Base-by-base conservation (phyloP, 1,140 invertebrate species). In the Gonatopus flavifemur region DNA sequence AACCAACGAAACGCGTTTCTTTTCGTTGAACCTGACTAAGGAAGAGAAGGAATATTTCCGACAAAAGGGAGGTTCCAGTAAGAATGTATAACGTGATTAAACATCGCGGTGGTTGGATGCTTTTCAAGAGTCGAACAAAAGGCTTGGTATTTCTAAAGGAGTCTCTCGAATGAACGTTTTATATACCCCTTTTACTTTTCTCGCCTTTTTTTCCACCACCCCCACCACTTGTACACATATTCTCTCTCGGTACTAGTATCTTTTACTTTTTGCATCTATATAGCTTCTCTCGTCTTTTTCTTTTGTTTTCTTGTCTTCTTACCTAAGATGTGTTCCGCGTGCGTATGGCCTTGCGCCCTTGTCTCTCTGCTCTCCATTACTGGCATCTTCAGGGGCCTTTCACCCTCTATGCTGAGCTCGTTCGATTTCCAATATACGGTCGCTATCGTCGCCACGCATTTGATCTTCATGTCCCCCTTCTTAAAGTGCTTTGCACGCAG, bases 351-450 rank as follows among this genome's bases (percentile, higher is more conserved):
- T 56, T 75, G 73, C 28, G 74, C 74, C 47, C 79, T 78, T 37
- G 69, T 78, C 64, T 83, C 81, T 50, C 82, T 78, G 37, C 81
- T 83, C 62, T 87, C 86, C 53, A 86, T 76, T 15, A 82, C 84
- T 35, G 84, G 83, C 33, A 82, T 81, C 64, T 83, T 81, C 57
- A 82, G 80, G 10, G 82, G 82, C 55, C 79, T 76, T 59, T 86
- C 85, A 31, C 84, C 84, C 68, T 86, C 83, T 39, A 88, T 85
- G 64, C 84, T 87, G 65, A 87, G 83, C 72, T 89, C 87, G 64
- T 87, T 87, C 65, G 81, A 85, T 70, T 85, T 80, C 84, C 84
- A 88, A 74, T 88, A 88, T 48, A 88, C 77, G 13, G 84, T 83
- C 30, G 81, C 84, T 62, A 89, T 81, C 30, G 82, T 84, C 8